Conservation (phyloP, 2,797 vertebrate genomes). For the Mus minutoides region DNA sequence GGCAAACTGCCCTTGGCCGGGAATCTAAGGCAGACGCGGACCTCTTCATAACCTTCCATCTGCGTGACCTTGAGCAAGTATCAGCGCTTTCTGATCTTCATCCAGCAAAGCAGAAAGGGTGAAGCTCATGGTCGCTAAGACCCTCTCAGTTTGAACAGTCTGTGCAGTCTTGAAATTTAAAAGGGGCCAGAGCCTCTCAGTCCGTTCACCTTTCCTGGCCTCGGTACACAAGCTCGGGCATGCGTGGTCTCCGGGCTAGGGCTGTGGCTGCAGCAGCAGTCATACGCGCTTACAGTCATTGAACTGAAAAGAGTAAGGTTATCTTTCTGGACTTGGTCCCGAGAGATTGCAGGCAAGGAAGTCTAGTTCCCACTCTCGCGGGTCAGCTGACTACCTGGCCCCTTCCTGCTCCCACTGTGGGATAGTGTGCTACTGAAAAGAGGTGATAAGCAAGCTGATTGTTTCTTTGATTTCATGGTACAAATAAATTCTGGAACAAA, state of each 20-base stretch:
- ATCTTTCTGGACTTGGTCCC: slow-evolving; percentile 61
- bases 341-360: slow-evolving; percentile 44
- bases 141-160: neutral
- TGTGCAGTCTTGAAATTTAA: neutral
- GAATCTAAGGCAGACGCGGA: neutral
- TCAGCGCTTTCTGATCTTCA: neutral
- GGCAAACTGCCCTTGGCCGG: neutral
- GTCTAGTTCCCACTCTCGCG: neutral
- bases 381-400: neutral
- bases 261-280: neutral
- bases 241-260: neutral
- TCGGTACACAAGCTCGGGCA: neutral
- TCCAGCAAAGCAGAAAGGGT: neutral
- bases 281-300: neutral
- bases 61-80: neutral
- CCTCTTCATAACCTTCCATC: neutral
- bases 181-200: neutral
- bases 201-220: neutral
- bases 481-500: slow-evolving; percentile 14
- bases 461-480: slow-evolving; percentile 31
- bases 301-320: slow-evolving; percentile 28
- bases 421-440: neutral
- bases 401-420: neutral
- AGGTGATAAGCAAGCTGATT: neutral
- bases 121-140: neutral